These are phyloP conservation scores for Neoarius graeffei DNA, from an alignment of 2,113 vertebrate species.

Conservation along the genomic window DNA sequence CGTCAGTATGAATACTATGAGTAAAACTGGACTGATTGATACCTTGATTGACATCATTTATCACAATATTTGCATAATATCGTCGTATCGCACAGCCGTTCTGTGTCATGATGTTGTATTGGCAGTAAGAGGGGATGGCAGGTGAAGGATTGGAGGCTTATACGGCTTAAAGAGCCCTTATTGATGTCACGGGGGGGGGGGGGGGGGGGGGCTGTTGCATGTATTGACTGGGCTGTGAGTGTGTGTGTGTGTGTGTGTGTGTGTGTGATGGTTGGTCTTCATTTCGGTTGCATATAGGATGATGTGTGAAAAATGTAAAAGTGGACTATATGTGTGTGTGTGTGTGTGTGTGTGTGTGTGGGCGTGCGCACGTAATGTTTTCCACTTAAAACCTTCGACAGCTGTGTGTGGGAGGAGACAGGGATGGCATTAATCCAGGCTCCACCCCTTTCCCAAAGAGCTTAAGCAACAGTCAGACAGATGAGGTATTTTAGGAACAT, in stretches of 20 bases:
- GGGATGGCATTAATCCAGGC: conserved; percentile 39
- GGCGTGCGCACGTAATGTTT: conserved; percentile 20
- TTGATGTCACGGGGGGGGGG: conserved; percentile 39
- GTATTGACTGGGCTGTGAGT: conserved; percentile 35
- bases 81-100: background rate
- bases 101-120: conserved; percentile 35
- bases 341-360: conserved; percentile 4
- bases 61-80: background rate
- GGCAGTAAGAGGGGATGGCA: conserved; percentile 38
- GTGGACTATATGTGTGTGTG: conserved; percentile 1
- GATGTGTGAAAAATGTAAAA: conserved; percentile 7
- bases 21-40: background rate
- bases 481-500: conserved; percentile 57
- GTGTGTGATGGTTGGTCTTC: background rate
- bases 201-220: conserved; percentile 14
- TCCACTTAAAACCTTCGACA: conserved; percentile 53
- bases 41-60: background rate
- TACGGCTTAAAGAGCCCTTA: conserved; percentile 51
- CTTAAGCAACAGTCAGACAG: conserved; percentile 49
- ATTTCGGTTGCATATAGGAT: background rate
- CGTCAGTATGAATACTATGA: background rate
- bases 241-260: conserved; percentile 17
- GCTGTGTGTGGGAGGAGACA: conserved; percentile 43
- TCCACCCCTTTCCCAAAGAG: conserved; percentile 48
- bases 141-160: conserved; percentile 37